Evolutionary conservation across 2,113 vertebrate species (phyloP).

Genomic region (Otocyon megalotis): DNA sequence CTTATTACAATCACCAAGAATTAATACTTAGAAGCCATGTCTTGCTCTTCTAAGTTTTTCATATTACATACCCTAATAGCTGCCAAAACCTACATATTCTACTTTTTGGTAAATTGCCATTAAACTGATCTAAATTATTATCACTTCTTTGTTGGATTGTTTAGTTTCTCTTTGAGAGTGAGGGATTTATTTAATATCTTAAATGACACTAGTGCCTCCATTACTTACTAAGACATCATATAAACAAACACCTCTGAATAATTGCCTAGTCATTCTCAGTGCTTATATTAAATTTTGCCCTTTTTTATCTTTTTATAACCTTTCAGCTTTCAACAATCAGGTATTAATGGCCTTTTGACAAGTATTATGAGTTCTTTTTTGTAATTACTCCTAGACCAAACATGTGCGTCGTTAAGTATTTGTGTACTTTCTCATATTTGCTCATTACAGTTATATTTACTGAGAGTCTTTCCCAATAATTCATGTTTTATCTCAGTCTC

Average conservation of each 20-base stretch:
- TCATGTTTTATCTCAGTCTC: background rate
- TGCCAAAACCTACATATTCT: background rate
- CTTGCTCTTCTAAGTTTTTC: background rate
- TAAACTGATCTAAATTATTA: background rate
- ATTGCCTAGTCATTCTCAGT: background rate
- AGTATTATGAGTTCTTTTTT: background rate
- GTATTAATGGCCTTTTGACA: background rate
- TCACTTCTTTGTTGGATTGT: background rate
- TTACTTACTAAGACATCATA: background rate
- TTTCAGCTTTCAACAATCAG: background rate
- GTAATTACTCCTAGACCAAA: background rate
- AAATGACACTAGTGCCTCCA: background rate
- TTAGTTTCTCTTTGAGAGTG: background rate
- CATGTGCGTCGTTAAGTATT: background rate
- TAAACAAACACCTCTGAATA: background rate
- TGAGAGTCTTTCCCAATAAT: background rate
- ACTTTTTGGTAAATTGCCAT: background rate
- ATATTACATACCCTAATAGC: background rate
- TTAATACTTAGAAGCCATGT: background rate
- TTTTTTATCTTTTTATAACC: background rate
- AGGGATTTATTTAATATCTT: background rate
- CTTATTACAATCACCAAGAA: background rate
- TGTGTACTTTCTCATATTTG: background rate
- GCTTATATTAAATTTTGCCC: background rate
- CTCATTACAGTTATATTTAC: background rate